phyloP scores from a whole-genome alignment of 2,888 invertebrate genomes.

The Pediacus dermestoides region DNA sequence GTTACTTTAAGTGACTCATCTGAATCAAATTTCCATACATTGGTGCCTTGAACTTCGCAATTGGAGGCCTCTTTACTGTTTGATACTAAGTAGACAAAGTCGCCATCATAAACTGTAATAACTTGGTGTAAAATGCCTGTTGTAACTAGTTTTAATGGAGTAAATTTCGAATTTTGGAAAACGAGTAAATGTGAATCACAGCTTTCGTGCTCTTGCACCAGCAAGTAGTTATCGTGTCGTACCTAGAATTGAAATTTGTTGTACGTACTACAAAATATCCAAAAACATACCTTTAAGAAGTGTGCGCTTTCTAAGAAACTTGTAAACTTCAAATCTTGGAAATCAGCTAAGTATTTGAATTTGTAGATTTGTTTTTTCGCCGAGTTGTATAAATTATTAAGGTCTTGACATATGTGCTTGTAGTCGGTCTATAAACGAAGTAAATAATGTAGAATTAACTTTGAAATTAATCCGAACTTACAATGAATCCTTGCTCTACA shows the following conservation, averaged over 20 bases:
- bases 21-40: slow-evolving; percentile 49
- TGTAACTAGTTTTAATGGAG: slow-evolving; percentile 41
- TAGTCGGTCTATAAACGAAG: slow-evolving; percentile 40
- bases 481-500: slow-evolving; percentile 35
- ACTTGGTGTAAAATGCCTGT: slow-evolving; percentile 53
- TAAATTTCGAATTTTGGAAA: slow-evolving; percentile 41
- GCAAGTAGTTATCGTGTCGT: slow-evolving; percentile 41
- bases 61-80: slow-evolving; percentile 26
- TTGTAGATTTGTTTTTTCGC: slow-evolving; percentile 48
- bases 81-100: slow-evolving; percentile 45
- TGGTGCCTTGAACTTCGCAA: slow-evolving; percentile 43
- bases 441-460: slow-evolving; percentile 5
- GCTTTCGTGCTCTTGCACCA: slow-evolving; percentile 44
- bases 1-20: slow-evolving; percentile 40
- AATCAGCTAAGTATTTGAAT: slow-evolving; percentile 52
- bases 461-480: slow-evolving; percentile 23
- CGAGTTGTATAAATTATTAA: slow-evolving; percentile 35
- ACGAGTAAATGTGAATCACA: slow-evolving; percentile 50
- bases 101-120: slow-evolving; percentile 41
- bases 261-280: no score
- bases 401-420: slow-evolving; percentile 39
- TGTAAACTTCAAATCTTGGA: slow-evolving; percentile 39
- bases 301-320: slow-evolving; percentile 36
- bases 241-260: slow-evolving; percentile 25
- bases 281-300: slow-evolving; percentile 43